Conservation (phyloP, 2,888 invertebrate species). For the Caenorhabditis sp. region DNA sequence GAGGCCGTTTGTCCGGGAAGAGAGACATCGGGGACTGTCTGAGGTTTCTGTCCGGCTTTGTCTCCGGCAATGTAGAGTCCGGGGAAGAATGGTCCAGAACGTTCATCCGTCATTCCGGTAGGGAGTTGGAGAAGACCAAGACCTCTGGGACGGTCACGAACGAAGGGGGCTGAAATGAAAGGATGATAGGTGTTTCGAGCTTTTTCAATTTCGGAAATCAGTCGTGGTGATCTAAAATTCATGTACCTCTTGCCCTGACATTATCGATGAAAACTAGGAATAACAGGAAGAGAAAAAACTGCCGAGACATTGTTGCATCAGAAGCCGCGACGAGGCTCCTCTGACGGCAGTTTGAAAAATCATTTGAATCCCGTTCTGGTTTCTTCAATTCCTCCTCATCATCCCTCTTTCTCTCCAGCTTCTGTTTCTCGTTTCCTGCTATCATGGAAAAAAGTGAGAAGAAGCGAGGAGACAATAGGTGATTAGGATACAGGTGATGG, state of each 20-base stretch:
- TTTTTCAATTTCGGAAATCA: too few species aligned
- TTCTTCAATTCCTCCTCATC: conserved; percentile 23
- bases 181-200: too few species aligned
- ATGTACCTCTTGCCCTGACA: conserved; percentile 45
- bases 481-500: conserved; percentile 38
- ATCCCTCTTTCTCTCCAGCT: conserved; percentile 9
- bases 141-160: conserved; percentile 77
- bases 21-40: conserved; percentile 76
- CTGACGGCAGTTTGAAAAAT: conserved; percentile 61
- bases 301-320: conserved; percentile 59
- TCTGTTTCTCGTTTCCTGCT: conserved; percentile 33
- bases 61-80: conserved; percentile 79
- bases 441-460: conserved; percentile 22
- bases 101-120: conserved; percentile 80
- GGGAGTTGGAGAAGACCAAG: conserved; percentile 77
- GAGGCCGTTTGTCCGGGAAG: conserved; percentile 75
- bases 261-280: conserved; percentile 32
- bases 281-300: conserved; percentile 43
- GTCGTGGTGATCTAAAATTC: too few species aligned
- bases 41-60: conserved; percentile 77
- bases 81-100: conserved; percentile 79
- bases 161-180: conserved; percentile 69
- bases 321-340: conserved; percentile 44
- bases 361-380: conserved; percentile 58
- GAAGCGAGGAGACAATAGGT: conserved; percentile 52